These are phyloP conservation scores for Bradypodion pumilum DNA, from an alignment of 2,797 vertebrate species.

Conservation along the genomic window DNA sequence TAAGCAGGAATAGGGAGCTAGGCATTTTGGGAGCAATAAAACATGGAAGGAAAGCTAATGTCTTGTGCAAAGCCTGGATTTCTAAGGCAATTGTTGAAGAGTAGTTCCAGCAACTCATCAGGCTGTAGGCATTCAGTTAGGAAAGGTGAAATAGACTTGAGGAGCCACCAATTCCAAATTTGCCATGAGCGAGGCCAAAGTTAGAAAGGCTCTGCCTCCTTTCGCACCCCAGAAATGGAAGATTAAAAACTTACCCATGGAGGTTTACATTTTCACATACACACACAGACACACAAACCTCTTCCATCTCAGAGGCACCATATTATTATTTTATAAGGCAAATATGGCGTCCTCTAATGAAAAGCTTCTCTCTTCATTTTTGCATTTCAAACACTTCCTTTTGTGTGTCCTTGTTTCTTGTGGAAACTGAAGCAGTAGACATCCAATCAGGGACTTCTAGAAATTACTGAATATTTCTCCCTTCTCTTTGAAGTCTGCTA, in stretches of 20 bases:
- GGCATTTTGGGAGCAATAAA: too few species aligned
- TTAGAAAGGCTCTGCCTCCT: background rate
- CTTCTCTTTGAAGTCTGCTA: background rate
- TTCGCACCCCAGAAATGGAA: background rate
- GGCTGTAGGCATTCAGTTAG: background rate
- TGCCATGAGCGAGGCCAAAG: too few species aligned
- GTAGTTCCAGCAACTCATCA: background rate
- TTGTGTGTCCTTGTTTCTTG: background rate
- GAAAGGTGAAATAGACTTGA: too few species aligned
- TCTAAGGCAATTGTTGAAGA: background rate
- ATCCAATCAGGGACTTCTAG: background rate
- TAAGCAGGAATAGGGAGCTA: background rate
- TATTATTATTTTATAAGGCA: background rate
- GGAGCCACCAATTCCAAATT: too few species aligned
- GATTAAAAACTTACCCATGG: background rate
- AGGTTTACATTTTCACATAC: background rate
- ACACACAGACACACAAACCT: slow-evolving; percentile 5
- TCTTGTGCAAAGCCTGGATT: background rate
- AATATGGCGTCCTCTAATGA: background rate
- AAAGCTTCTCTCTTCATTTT: background rate
- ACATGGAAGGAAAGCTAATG: background rate
- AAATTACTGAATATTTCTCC: background rate
- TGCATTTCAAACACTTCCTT: background rate
- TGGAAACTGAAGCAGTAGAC: background rate
- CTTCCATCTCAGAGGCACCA: background rate